Percentiles rank a stretch among this genome's conserved stretches.
Conservation (phyloP, 2,888 invertebrate genomes). For the Blera fallax region DNA sequence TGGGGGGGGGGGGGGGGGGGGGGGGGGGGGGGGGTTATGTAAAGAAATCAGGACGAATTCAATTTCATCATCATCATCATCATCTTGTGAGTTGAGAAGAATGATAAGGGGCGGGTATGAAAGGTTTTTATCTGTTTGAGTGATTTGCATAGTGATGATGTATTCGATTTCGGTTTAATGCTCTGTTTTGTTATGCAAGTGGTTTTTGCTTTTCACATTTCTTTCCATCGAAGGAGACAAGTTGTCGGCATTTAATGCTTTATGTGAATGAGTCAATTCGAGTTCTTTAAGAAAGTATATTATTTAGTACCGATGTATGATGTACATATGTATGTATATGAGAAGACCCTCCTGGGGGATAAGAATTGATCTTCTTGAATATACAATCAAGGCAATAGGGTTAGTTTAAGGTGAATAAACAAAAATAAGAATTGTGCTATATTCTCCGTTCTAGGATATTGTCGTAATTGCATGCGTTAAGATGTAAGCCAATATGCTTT, state of each 20-base stretch:
- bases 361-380: too few relatives aligned
- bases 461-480: not conserved
- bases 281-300: not conserved
- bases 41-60: slow-evolving; percentile 34
- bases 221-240: not conserved
- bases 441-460: too few relatives aligned
- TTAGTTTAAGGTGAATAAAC: too few relatives aligned
- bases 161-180: slow-evolving; percentile 36
- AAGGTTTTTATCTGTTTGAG: slow-evolving; percentile 18
- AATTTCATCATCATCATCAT: slow-evolving; percentile 11
- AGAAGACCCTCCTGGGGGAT: too few relatives aligned
- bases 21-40: too few relatives aligned
- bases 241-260: slow-evolving; percentile 18
- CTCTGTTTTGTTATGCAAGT: slow-evolving; percentile 33
- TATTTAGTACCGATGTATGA: not conserved
- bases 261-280: not conserved
- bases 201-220: not conserved
- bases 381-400: too few relatives aligned
- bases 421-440: too few relatives aligned
- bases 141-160: slow-evolving; percentile 38
- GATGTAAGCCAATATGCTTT: too few relatives aligned
- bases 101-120: slow-evolving; percentile 3
- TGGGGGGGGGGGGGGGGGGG: too few relatives aligned
- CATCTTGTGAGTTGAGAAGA: not conserved
- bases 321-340: not conserved